Evolutionary conservation across 2,888 invertebrate genomes (phyloP).

Genomic region (Tortricodes alternella): DNA sequence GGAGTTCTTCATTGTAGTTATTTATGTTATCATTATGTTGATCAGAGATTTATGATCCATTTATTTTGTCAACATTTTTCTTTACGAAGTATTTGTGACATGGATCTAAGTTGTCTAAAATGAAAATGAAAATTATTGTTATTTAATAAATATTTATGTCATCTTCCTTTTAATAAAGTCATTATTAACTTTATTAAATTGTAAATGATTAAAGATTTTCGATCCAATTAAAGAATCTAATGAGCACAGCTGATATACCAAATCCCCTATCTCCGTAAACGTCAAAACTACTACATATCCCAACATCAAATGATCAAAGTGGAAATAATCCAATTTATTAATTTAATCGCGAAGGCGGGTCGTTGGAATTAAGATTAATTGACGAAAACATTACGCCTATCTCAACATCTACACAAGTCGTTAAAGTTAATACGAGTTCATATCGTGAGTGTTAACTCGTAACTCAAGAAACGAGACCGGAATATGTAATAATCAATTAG

Average conservation of each 20-base stretch:
- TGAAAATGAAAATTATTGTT: too few species aligned
- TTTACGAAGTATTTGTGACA: too few species aligned
- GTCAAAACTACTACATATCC: background rate
- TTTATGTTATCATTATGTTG: background rate
- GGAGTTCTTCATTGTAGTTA: background rate
- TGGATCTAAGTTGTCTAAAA: too few species aligned
- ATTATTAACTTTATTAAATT: background rate
- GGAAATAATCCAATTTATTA: slow-evolving; percentile 22
- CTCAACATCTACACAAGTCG: slow-evolving; percentile 49
- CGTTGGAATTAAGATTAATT: slow-evolving; percentile 35
- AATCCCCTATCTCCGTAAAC: background rate
- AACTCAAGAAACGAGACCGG: slow-evolving; percentile 10
- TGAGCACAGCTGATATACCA: background rate
- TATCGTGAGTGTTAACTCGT: slow-evolving; percentile 11
- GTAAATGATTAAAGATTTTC: too few species aligned
- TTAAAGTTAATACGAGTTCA: slow-evolving; percentile 55
- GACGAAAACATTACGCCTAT: slow-evolving; percentile 36
- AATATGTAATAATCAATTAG: slow-evolving; percentile 21
- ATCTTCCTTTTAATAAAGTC: background rate
- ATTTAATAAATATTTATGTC: background rate
- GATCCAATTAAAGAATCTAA: too few species aligned
- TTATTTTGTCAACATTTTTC: too few species aligned
- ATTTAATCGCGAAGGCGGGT: slow-evolving; percentile 28
- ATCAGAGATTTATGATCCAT: too few species aligned
- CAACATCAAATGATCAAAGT: background rate